These are phyloP conservation scores for Teinopalpus imperialis DNA, from an alignment of 2,888 invertebrate species.

Conservation along the genomic window DNA sequence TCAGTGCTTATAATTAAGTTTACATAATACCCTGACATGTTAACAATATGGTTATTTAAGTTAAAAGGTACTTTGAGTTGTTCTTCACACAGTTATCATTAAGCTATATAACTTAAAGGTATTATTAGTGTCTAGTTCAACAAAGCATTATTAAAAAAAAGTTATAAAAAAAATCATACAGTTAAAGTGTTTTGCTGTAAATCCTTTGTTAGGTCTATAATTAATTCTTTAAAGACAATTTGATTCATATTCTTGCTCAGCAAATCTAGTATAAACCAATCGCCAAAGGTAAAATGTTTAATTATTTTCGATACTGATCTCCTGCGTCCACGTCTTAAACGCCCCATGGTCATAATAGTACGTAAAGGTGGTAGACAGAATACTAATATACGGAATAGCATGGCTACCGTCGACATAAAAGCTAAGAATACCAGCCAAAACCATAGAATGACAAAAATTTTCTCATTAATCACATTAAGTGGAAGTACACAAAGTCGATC, in stretches of 20 bases:
- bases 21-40: constrained; percentile 9
- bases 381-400: constrained; percentile 84
- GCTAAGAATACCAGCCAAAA: constrained; percentile 87
- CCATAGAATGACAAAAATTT: constrained; percentile 88
- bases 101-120: too few relatives aligned
- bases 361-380: constrained; percentile 82
- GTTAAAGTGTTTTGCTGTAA: constrained; percentile 53
- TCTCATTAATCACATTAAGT: constrained; percentile 90
- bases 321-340: constrained; percentile 78
- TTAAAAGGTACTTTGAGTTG: too few relatives aligned
- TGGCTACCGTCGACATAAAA: constrained; percentile 81
- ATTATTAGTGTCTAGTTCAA: too few relatives aligned
- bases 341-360: constrained; percentile 83
- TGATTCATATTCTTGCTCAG: constrained; percentile 90
- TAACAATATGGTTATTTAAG: too few relatives aligned
- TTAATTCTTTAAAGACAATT: constrained; percentile 84
- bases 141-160: too few relatives aligned
- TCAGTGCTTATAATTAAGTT: constrained; percentile 10
- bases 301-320: constrained; percentile 78
- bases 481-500: constrained; percentile 89
- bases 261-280: constrained; percentile 90
- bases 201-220: constrained; percentile 75
- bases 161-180: constrained; percentile 40
- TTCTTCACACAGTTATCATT: too few relatives aligned
- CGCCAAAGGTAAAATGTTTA: constrained; percentile 83